Conservation (phyloP, 1,140 invertebrate species). For the Drosophila lacertosa region DNA sequence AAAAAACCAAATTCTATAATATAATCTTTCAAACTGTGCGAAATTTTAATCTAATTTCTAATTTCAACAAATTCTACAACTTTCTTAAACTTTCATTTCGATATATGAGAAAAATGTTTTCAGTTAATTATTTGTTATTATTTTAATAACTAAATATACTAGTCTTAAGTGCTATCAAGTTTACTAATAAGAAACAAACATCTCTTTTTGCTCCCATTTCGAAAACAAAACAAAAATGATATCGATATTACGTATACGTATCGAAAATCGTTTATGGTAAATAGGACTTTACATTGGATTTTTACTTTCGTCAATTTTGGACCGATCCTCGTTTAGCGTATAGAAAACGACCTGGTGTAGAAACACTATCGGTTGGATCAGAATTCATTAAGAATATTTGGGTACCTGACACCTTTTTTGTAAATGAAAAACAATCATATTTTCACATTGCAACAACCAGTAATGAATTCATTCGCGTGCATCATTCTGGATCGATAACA, state of each 20-base stretch:
- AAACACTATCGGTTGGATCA: constrained; percentile 94
- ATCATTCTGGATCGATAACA: constrained; percentile 96
- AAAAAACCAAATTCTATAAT: too few species aligned
- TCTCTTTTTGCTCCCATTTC: constrained; percentile 50
- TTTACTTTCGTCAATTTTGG: constrained; percentile 99
- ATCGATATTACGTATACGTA: constrained; percentile 21
- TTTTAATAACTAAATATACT: constrained; percentile 7
- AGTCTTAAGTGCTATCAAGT: constrained; percentile 36
- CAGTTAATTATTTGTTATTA: constrained; percentile 4
- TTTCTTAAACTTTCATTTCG: constrained; percentile 34
- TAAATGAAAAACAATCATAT: constrained; percentile 99
- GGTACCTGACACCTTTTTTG: constrained; percentile 99
- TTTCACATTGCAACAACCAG: constrained; percentile 98
- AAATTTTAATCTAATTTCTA: constrained; percentile 19
- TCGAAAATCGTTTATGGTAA: constrained; percentile 30
- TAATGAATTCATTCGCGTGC: constrained; percentile 98
- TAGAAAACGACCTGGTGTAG: constrained; percentile 92
- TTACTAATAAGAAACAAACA: constrained; percentile 57
- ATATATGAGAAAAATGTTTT: constrained; percentile 20
- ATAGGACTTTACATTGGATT: constrained; percentile 99
- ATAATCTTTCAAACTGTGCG: constrained; percentile 11
- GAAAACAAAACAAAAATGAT: constrained; percentile 5
- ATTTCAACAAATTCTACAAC: constrained; percentile 14
- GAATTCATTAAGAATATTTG: constrained; percentile 99
- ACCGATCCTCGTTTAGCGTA: constrained; percentile 97